Conservation (phyloP, 1,140 invertebrate species). For the Drosophila trapezifrons region DNA sequence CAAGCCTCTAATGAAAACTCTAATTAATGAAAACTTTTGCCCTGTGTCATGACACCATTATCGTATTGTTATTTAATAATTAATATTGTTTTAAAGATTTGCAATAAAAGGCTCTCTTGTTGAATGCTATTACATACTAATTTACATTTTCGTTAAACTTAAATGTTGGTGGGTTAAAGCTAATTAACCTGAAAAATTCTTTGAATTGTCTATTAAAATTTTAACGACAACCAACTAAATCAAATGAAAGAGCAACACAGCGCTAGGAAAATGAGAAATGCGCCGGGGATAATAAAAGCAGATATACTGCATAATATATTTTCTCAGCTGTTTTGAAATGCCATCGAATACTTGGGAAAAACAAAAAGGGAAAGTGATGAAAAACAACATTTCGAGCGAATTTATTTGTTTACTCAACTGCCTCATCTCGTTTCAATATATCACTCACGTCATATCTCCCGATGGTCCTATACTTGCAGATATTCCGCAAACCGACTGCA, state of each 20-base stretch:
- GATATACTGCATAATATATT: constrained; percentile 27
- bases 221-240: constrained; percentile 33
- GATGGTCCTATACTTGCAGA: constrained; percentile 41
- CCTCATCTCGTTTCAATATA: constrained; percentile 24
- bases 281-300: constrained; percentile 31
- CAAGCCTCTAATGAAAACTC: no score
- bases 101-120: background rate
- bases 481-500: constrained; percentile 63
- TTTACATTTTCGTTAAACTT: background rate
- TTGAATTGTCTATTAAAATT: constrained; percentile 23
- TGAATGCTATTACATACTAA: background rate
- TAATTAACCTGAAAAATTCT: constrained; percentile 11
- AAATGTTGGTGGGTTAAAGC: background rate
- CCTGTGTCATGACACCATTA: no score
- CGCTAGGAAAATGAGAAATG: constrained; percentile 28
- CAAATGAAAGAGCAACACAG: constrained; percentile 17
- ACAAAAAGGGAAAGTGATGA: constrained; percentile 33
- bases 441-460: constrained; percentile 47
- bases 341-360: constrained; percentile 18
- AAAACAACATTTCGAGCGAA: constrained; percentile 42
- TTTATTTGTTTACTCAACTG: constrained; percentile 71
- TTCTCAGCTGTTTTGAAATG: constrained; percentile 48
- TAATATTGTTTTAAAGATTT: no score
- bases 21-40: no score
- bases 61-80: no score